These are phyloP conservation scores for Odiellus spinosus DNA, from an alignment of 2,888 invertebrate species.

Conservation along the genomic window DNA sequence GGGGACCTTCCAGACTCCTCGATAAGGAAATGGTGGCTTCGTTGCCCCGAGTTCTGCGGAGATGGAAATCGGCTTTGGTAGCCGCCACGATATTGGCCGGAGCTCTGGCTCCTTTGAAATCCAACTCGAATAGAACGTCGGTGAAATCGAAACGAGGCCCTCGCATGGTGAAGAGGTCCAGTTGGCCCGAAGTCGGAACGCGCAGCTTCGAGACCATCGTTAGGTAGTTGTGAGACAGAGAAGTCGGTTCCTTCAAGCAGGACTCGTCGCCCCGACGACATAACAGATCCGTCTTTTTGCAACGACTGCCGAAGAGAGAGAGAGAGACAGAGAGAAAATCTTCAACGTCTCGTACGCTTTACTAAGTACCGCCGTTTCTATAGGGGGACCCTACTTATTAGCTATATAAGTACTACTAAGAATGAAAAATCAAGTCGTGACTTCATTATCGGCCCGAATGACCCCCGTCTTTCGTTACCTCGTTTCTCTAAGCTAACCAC, in stretches of 20 bases:
- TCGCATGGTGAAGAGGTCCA: slow-evolving; percentile 73
- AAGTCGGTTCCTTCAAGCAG: slow-evolving; percentile 63
- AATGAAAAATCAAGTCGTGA: no score
- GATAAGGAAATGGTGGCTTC: slow-evolving; percentile 62
- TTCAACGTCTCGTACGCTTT: neutral
- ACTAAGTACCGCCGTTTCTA: no score
- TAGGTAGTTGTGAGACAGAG: slow-evolving; percentile 83
- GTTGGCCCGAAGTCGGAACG: slow-evolving; percentile 44
- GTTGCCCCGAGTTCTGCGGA: slow-evolving; percentile 39
- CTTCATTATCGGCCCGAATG: no score
- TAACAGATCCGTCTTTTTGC: slow-evolving; percentile 49
- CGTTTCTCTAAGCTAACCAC: no score
- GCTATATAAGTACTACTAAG: no score
- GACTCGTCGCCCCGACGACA: slow-evolving; percentile 55
- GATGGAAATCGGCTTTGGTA: slow-evolving; percentile 20
- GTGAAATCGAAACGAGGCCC: slow-evolving; percentile 57
- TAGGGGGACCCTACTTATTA: no score
- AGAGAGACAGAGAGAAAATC: slow-evolving; percentile 7
- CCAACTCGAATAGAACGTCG: slow-evolving; percentile 55
- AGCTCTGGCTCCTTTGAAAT: slow-evolving; percentile 42
- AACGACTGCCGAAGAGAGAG: slow-evolving; percentile 46
- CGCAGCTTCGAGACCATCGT: slow-evolving; percentile 71
- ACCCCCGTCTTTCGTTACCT: no score
- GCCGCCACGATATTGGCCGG: slow-evolving; percentile 30
- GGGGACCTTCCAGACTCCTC: slow-evolving; percentile 62